A percentile compares a stretch with the other conserved stretches of the same genome.
These are phyloP conservation scores for Gracilinanus agilis DNA, from an alignment of 2,113 vertebrate species.

Conservation along the genomic window DNA sequence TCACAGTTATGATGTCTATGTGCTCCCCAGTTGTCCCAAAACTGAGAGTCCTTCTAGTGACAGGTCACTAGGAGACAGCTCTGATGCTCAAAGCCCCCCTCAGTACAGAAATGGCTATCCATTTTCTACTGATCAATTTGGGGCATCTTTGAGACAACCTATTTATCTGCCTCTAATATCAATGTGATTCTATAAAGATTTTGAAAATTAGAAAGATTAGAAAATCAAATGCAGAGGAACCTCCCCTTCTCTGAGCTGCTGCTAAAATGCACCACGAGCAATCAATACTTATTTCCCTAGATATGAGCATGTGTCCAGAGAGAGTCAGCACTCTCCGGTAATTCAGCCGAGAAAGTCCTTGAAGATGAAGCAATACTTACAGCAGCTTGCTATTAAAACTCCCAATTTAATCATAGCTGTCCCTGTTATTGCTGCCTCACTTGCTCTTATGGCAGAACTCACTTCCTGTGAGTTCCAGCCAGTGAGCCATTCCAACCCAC, in stretches of 20 bases:
- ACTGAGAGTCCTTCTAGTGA: neutral
- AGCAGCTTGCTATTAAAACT: neutral
- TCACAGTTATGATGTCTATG: neutral
- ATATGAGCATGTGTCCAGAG: constrained; percentile 7
- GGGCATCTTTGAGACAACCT: neutral
- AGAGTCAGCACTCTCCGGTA: neutral
- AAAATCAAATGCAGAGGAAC: neutral
- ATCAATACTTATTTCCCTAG: constrained; percentile 1
- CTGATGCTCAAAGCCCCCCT: neutral
- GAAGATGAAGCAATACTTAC: neutral
- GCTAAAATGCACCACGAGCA: neutral
- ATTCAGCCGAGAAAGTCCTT: neutral
- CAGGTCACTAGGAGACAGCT: neutral
- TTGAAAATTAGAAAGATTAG: neutral
- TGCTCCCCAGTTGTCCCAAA: neutral
- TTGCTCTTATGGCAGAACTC: neutral
- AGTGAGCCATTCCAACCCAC: neutral
- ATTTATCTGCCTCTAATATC: neutral
- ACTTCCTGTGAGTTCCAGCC: neutral
- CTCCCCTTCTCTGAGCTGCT: neutral
- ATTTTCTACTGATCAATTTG: neutral
- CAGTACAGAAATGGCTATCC: neutral
- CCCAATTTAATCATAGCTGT: neutral
- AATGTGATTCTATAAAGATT: neutral
- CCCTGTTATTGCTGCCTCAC: neutral